phyloP scores from a whole-genome alignment of 2,113 vertebrate genomes.

The Grantiella picta region DNA sequence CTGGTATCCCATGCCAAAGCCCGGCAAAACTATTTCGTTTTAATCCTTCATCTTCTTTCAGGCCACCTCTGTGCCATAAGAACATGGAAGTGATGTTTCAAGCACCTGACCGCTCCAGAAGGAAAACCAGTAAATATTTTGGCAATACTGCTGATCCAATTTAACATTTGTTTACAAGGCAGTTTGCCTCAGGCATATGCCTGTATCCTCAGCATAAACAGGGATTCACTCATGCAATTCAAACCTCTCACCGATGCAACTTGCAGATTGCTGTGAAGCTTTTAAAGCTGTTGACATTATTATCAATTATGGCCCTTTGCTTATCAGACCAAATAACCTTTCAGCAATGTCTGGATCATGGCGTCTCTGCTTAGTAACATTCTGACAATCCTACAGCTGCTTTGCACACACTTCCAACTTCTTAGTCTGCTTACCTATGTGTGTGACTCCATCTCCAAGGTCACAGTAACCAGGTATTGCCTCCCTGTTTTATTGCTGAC shows the following conservation, averaged over 20 bases:
- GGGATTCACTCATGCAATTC: background rate
- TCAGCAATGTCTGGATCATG: background rate
- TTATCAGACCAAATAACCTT: constrained; percentile 25
- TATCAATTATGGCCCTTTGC: constrained; percentile 1
- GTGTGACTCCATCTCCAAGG: background rate
- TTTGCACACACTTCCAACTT: background rate
- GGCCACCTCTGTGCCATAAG: background rate
- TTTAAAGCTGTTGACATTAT: constrained; percentile 1
- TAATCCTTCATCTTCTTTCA: background rate
- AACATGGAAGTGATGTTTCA: background rate
- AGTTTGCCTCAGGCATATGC: background rate
- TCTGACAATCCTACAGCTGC: constrained; percentile 4
- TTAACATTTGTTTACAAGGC: background rate
- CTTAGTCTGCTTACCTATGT: background rate
- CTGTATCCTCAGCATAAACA: background rate
- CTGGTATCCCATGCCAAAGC: background rate
- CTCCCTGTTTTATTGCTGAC: constrained; percentile 13
- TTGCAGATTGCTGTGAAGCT: background rate
- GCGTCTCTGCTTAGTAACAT: background rate
- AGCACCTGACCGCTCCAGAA: background rate
- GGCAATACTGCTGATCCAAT: background rate
- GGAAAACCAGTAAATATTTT: background rate
- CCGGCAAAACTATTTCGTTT: background rate
- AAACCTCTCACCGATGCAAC: background rate
- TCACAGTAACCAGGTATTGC: constrained; percentile 21